Percentiles rank a stretch among this genome's conserved stretches.
These are phyloP conservation scores for Willisornis vidua DNA, from an alignment of 2,113 vertebrate genomes.

Conservation along the genomic window DNA sequence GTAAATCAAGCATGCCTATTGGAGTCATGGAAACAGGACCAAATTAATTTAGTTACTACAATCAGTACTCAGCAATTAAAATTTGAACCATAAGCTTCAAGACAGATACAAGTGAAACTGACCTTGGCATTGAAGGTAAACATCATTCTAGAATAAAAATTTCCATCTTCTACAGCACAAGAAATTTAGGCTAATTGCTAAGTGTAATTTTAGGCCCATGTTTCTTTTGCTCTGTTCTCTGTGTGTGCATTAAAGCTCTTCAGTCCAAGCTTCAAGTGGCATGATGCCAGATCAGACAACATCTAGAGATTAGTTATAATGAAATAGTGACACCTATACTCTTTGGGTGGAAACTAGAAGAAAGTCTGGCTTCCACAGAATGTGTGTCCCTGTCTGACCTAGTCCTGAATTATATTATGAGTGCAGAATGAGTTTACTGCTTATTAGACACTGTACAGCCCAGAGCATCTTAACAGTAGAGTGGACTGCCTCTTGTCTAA, in stretches of 20 bases:
- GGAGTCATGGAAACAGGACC: background rate
- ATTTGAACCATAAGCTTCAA: background rate
- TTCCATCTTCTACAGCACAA: background rate
- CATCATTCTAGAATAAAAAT: background rate
- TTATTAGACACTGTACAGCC: background rate
- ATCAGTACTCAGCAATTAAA: background rate
- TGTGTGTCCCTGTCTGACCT: background rate
- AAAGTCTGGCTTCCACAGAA: background rate
- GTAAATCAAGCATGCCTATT: background rate
- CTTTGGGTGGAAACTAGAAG: background rate
- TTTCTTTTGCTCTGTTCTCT: background rate
- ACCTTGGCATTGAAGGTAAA: background rate
- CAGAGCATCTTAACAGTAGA: background rate
- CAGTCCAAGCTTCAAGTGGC: background rate
- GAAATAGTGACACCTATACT: background rate
- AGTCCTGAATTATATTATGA: background rate
- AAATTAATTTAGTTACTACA: background rate
- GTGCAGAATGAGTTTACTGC: background rate
- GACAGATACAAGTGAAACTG: background rate
- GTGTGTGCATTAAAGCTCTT: background rate
- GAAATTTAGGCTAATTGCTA: background rate
- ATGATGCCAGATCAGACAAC: background rate
- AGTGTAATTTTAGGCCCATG: background rate
- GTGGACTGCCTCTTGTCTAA: background rate
- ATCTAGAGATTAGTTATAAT: background rate